Conservation (phyloP, 2,888 invertebrate genomes). For the Diplazon laetatorius region DNA sequence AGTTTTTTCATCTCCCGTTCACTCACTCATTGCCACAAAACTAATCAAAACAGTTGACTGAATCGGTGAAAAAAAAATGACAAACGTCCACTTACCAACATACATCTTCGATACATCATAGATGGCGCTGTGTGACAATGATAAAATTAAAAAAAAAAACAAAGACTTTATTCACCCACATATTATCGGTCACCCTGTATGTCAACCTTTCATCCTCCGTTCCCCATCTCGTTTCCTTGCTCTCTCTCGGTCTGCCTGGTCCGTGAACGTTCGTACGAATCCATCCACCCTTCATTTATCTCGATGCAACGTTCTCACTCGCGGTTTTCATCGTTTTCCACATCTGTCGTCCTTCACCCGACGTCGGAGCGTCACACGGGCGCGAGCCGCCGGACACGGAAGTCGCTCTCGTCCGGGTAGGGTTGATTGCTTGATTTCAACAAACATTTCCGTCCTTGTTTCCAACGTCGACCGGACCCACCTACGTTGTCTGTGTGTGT, state of each 20-base stretch:
- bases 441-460: conserved; percentile 73
- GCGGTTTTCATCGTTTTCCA: conserved; percentile 11
- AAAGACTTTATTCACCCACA: no score
- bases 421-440: conserved; percentile 79
- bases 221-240: conserved; percentile 8
- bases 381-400: conserved; percentile 50
- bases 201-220: no score
- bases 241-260: conserved; percentile 9
- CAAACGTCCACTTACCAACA: no score
- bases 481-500: no score
- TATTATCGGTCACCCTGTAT: no score
- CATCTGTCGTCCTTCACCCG: conserved; percentile 33
- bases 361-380: conserved; percentile 24
- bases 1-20: no score
- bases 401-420: conserved; percentile 65
- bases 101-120: no score
- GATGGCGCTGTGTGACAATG: no score
- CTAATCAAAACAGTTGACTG: no score
- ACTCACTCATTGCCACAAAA: no score
- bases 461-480: conserved; percentile 39
- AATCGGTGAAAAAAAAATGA: no score
- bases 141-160: no score
- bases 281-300: conserved; percentile 22
- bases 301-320: conserved; percentile 34
- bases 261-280: conserved; percentile 23